Evolutionary conservation across 2,113 vertebrate genomes (phyloP), one percentile per base, ranked within the genome.

Genomic region (Chaetops frenatus): DNA sequence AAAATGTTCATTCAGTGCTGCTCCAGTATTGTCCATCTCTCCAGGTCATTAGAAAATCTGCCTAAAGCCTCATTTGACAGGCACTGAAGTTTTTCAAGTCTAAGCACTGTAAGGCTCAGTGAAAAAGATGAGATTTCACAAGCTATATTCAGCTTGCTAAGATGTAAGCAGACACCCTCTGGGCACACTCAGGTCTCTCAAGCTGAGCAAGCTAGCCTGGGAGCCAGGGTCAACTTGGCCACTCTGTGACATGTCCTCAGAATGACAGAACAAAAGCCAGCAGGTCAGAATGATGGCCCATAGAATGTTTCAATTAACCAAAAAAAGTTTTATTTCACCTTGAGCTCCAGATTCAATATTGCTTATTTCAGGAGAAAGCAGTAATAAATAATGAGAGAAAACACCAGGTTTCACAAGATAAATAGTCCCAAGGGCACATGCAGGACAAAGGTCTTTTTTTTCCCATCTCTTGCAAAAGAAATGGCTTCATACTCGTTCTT

Each of bases 81-180:
- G 24, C 71, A 67, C 18, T 48, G 84, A 80, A 70, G 64, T 38
- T 92, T 35, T 5, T 22, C 29, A 24, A 91, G 35, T 83, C 62
- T 58, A 51, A 91, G 81, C 42, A 70, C 38, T 88, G 35, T 62
- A 51, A 88, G 24, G 53, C 42, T 82, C 67, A 69, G 69, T 92
- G 76, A 76, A 90, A 95, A 93, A 77, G 15, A 60, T 81, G 71
- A 95, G 42, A 67, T 83, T 93, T 90, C 76, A 88, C 36, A 86
- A 86, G 65, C 65, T 94, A 8, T 73, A 86, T 91, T 91, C 58
- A 88, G 57, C 88, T 77, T 47, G 31, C 28, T 80, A 51, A 64
- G 42, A 70, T 48, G 51, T 14, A 40, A 77, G 62, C 79, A 90
- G 64, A 36, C 16, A 81, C 28, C 71, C 67, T 53, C 28, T 6